phyloP scores from a whole-genome alignment of 1,140 invertebrate genomes.

The Danaus melanippus region DNA sequence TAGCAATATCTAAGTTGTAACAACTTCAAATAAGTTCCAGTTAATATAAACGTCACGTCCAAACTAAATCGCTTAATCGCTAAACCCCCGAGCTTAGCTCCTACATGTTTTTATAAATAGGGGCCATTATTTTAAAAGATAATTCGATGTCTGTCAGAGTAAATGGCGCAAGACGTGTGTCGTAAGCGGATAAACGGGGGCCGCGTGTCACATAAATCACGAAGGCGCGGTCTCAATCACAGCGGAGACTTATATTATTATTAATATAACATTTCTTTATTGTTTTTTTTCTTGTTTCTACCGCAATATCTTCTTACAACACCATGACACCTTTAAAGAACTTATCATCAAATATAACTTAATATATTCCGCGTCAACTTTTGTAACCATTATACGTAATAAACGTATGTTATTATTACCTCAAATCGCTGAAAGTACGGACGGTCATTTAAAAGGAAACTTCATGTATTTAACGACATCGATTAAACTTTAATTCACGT shows the following conservation, averaged over 20 bases:
- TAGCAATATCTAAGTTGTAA: no score
- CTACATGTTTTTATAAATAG: conserved; percentile 22
- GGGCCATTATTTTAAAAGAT: conserved; percentile 29
- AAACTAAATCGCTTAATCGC: no score
- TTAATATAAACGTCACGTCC: no score
- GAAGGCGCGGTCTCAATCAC: conserved; percentile 10
- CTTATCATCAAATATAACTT: no score
- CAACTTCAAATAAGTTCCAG: no score
- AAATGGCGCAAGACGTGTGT: conserved; percentile 26
- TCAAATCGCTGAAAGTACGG: conserved; percentile 8
- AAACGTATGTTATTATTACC: neutral
- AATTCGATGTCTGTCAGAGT: conserved; percentile 38
- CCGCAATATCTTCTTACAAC: no score
- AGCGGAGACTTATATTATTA: conserved; percentile 3
- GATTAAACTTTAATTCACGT: conserved; percentile 50
- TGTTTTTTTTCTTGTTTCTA: no score
- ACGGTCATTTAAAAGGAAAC: conserved; percentile 29
- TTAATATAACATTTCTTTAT: no score
- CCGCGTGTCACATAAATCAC: conserved; percentile 27
- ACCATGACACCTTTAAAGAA: no score
- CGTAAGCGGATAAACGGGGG: conserved; percentile 30
- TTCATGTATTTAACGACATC: conserved; percentile 39
- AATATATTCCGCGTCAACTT: no score
- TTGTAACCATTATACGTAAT: no score
- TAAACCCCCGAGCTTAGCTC: no score